Percentiles rank a stretch among this genome's conserved stretches.
Evolutionary conservation across 2,888 invertebrate species (phyloP).

Genomic region (Aleiodes leptofemur): DNA sequence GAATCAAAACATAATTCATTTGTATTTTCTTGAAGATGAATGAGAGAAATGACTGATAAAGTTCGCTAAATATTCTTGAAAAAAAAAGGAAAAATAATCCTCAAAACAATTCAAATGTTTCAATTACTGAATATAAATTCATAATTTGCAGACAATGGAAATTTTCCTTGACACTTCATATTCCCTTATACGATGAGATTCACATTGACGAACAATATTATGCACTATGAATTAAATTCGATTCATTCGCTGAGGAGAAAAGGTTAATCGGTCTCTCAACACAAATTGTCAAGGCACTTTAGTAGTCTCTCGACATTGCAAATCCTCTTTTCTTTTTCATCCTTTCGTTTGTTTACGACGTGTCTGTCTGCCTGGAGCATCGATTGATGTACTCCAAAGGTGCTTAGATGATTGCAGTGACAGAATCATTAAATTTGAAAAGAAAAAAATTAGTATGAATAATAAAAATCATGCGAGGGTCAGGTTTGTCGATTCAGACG

Average conservation of each 20-base stretch:
- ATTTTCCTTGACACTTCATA: neutral
- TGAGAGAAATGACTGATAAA: no score
- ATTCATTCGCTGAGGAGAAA: constrained; percentile 35
- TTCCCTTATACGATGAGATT: no score
- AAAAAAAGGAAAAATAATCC: no score
- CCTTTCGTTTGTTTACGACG: constrained; percentile 35
- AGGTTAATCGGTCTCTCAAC: constrained; percentile 37
- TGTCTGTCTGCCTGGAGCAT: neutral
- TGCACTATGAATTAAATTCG: constrained; percentile 37
- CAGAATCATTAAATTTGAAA: neutral
- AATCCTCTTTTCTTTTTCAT: no score
- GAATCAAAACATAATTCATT: no score
- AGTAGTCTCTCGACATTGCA: no score
- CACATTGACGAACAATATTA: no score
- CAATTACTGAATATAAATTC: constrained; percentile 17
- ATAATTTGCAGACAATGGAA: constrained; percentile 36
- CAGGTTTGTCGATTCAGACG: constrained; percentile 18
- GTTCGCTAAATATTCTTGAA: no score
- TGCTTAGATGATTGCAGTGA: neutral
- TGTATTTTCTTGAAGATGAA: no score
- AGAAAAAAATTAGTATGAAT: neutral
- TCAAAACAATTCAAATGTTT: neutral
- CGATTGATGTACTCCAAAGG: neutral
- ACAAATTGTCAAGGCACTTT: constrained; percentile 7
- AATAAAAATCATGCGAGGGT: neutral